phyloP scores from a whole-genome alignment of 2,113 vertebrate genomes.

The Engystomops pustulosus region DNA sequence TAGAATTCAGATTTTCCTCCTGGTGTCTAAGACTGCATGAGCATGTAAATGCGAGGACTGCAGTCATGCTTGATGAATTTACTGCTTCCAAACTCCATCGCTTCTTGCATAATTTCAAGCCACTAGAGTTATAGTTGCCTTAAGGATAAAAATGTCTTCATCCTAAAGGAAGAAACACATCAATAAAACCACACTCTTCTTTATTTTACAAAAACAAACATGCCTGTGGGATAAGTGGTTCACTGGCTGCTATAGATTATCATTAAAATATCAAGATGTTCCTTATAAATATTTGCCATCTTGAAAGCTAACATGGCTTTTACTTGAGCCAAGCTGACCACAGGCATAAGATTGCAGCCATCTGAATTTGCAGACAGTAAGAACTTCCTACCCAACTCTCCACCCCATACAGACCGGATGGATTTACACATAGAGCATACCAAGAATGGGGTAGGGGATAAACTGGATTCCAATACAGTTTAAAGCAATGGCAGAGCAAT shows the following conservation, averaged over 20 bases:
- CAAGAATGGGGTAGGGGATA: too few species aligned
- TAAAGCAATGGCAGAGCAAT: too few species aligned
- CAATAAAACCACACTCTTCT: background rate
- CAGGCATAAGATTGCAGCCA: background rate
- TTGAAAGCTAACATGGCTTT: slow-evolving; percentile 29
- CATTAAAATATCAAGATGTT: background rate
- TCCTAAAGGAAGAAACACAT: slow-evolving; percentile 36
- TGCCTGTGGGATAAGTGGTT: background rate
- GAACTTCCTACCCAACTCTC: too few species aligned
- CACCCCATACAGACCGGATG: too few species aligned
- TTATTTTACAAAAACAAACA: background rate
- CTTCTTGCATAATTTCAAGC: slow-evolving; percentile 47
- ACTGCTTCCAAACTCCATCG: slow-evolving; percentile 37
- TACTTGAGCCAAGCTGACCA: background rate
- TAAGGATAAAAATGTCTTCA: slow-evolving; percentile 40
- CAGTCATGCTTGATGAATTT: slow-evolving; percentile 42
- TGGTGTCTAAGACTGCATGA: slow-evolving; percentile 14
- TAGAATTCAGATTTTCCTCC: background rate
- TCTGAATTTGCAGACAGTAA: too few species aligned
- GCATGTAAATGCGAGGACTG: slow-evolving; percentile 29
- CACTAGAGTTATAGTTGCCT: slow-evolving; percentile 42
- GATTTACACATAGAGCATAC: too few species aligned
- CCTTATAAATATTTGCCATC: background rate
- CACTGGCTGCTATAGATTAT: background rate
- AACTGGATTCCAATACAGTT: too few species aligned